Percentiles rank a stretch among this genome's conserved stretches.
Evolutionary conservation across 2,888 invertebrate genomes (phyloP).

Genomic region (Nineta flava): DNA sequence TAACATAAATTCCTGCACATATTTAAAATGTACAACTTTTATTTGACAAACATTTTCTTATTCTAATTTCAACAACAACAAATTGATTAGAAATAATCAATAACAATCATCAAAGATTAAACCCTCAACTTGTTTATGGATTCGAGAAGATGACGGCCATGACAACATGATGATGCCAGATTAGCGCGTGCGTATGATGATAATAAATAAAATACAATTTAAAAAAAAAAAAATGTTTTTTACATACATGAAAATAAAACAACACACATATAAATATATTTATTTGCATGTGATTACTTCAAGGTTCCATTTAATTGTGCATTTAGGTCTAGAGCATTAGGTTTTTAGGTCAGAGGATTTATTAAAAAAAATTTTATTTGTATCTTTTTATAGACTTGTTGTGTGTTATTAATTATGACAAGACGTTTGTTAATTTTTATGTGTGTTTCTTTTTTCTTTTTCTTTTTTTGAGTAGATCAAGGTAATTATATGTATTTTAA

Average conservation of each 20-base stretch:
- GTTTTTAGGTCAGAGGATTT: constrained; percentile 29
- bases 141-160: constrained; percentile 3
- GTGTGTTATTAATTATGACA: neutral
- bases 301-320: neutral
- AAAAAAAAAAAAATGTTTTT: constrained; percentile 9
- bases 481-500: neutral
- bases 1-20: no score
- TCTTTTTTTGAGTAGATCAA: neutral
- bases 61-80: no score
- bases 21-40: no score
- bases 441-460: no score
- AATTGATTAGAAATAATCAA: no score
- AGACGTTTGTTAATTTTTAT: neutral
- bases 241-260: constrained; percentile 7
- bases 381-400: neutral
- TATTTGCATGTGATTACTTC: neutral
- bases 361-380: neutral
- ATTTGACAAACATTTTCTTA: no score
- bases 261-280: constrained; percentile 10
- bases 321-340: constrained; percentile 31
- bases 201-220: constrained; percentile 3
- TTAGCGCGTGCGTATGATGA: neutral
- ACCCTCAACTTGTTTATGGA: neutral
- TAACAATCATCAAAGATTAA: no score
- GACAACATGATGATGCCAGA: neutral